Conservation (phyloP, 2,888 invertebrate genomes). For the Conomelus anceps region DNA sequence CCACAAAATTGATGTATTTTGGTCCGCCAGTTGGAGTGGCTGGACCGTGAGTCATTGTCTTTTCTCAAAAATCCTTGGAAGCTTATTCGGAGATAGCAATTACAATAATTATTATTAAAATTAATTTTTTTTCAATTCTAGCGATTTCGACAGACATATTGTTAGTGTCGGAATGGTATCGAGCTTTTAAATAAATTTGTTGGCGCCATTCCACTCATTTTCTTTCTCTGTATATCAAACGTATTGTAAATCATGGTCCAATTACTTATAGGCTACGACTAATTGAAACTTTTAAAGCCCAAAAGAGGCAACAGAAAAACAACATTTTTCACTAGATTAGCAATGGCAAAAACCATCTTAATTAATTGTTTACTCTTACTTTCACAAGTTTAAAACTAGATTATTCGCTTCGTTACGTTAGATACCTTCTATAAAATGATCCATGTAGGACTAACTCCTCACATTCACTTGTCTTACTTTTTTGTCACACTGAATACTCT, state of each 20-base stretch:
- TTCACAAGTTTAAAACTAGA: background rate
- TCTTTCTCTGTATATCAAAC: background rate
- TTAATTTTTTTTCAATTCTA: too few relatives aligned
- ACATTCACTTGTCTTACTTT: background rate
- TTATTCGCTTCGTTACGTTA: background rate
- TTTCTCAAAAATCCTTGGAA: too few relatives aligned
- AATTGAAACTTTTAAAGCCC: background rate
- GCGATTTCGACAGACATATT: too few relatives aligned
- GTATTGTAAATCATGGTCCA: background rate
- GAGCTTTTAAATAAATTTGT: background rate
- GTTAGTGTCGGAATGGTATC: too few relatives aligned
- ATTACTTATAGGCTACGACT: background rate
- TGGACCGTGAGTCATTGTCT: too few relatives aligned
- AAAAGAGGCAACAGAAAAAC: background rate
- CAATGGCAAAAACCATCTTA: background rate
- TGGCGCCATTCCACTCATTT: background rate
- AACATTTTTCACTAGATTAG: background rate
- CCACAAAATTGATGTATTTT: too few relatives aligned
- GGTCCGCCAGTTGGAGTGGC: too few relatives aligned
- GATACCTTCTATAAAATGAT: background rate
- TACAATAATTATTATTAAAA: too few relatives aligned
- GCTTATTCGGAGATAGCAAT: too few relatives aligned
- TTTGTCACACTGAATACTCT: too few relatives aligned
- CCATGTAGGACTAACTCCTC: background rate
- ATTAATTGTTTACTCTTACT: background rate